phyloP scores from a whole-genome alignment of 2,888 invertebrate genomes.

The Mechanitis mazaeus region DNA sequence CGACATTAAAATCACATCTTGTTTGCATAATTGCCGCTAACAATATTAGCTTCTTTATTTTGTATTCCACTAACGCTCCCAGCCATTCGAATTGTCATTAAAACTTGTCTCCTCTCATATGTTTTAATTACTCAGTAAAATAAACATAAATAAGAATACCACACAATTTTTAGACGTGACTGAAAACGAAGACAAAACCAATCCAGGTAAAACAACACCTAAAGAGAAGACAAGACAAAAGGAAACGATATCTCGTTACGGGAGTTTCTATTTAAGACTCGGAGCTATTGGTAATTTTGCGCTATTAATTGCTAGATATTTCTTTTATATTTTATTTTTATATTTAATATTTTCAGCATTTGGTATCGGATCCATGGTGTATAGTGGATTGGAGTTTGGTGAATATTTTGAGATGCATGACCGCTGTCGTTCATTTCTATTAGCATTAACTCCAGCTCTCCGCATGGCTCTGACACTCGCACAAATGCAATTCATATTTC shows the following conservation, averaged over 20 bases:
- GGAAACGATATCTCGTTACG: conserved; percentile 78
- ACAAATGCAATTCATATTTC: conserved; percentile 95
- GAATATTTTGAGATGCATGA: conserved; percentile 85
- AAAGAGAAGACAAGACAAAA: conserved; percentile 57
- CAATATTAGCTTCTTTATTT: conserved; percentile 66
- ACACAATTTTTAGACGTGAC: conserved; percentile 42
- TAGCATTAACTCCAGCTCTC: conserved; percentile 88
- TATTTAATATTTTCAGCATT: conserved; percentile 45
- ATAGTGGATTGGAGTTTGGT: conserved; percentile 82
- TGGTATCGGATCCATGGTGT: conserved; percentile 83
- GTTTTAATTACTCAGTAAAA: conserved; percentile 22
- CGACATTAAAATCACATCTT: conserved; percentile 75
- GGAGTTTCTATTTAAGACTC: conserved; percentile 90
- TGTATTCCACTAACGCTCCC: conserved; percentile 61
- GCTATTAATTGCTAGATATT: conserved; percentile 10
- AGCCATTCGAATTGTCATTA: conserved; percentile 55
- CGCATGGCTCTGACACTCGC: conserved; percentile 90
- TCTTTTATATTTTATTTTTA: conserved; percentile 8
- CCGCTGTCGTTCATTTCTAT: conserved; percentile 79
- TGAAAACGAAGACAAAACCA: conserved; percentile 57
- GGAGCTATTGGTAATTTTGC: conserved; percentile 83
- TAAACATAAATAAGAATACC: conserved; percentile 9
- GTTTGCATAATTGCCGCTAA: conserved; percentile 70
- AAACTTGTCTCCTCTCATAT: conserved; percentile 37
- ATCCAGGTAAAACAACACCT: conserved; percentile 51